Evolutionary conservation across 2,797 vertebrate species (phyloP).

Genomic region (Cryptoblepharus egeriae): DNA sequence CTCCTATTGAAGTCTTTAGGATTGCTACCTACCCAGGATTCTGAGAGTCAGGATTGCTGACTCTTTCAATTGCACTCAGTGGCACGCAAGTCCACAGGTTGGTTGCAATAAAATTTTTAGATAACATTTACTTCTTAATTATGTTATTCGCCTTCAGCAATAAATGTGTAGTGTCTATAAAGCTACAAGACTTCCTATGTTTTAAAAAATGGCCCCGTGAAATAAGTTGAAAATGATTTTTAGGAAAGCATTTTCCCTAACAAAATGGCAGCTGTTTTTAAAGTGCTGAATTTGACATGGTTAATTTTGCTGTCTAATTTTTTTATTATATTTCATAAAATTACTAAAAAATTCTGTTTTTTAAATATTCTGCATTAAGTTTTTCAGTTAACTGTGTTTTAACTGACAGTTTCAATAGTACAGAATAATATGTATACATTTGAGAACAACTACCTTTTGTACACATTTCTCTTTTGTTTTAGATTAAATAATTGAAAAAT

Average conservation of each 20-base stretch:
- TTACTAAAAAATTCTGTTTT: constrained; percentile 12
- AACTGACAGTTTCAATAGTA: constrained; percentile 62
- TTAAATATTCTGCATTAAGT: background rate
- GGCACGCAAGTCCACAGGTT: background rate
- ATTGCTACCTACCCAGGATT: background rate
- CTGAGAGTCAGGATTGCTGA: too few relatives aligned
- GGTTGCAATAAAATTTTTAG: background rate
- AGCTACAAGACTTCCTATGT: background rate
- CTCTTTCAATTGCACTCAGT: background rate
- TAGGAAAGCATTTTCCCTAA: background rate
- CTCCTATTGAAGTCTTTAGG: too few relatives aligned
- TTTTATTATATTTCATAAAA: constrained; percentile 12
- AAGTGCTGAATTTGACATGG: background rate
- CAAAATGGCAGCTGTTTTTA: background rate
- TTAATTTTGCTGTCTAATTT: background rate
- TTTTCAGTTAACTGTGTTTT: constrained; percentile 46
- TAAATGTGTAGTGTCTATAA: constrained; percentile 17
- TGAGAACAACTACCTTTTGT: constrained; percentile 38
- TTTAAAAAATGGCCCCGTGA: background rate
- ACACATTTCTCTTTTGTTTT: constrained; percentile 55
- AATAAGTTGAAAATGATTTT: background rate
- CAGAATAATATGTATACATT: constrained; percentile 64
- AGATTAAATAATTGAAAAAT: constrained; percentile 53
- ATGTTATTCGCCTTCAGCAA: background rate
- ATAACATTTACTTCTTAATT: constrained; percentile 8